Percentiles rank a stretch among this genome's conserved stretches.
Conservation (phyloP, 2,888 invertebrate species). For the Pelosia muscerda region DNA sequence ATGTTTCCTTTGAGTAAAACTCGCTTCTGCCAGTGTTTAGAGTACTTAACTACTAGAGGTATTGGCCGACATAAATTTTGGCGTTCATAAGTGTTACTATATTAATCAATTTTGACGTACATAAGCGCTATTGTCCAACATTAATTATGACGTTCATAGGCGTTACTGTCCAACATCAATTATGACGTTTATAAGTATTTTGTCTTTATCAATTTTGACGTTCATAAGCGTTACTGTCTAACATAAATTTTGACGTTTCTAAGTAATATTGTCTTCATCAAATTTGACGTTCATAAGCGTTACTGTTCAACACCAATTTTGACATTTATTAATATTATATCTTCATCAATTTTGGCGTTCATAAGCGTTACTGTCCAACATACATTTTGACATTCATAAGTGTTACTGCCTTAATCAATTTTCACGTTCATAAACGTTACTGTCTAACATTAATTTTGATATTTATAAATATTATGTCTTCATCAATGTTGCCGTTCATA, state of each 20-base stretch:
- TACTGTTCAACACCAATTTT: too few relatives aligned
- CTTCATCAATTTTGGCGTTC: neutral
- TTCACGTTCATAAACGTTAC: too few relatives aligned
- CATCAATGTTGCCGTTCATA: neutral
- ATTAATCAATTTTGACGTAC: neutral
- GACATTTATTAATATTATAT: too few relatives aligned
- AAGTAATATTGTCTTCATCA: too few relatives aligned
- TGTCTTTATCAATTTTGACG: neutral
- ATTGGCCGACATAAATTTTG: too few relatives aligned
- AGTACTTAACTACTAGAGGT: too few relatives aligned
- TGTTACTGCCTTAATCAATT: too few relatives aligned
- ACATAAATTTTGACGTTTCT: neutral
- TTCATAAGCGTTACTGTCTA: too few relatives aligned
- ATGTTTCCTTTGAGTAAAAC: too few relatives aligned
- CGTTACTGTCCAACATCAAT: neutral
- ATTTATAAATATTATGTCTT: neutral
- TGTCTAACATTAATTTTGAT: neutral
- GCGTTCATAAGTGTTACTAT: neutral
- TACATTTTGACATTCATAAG: neutral
- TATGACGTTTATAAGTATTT: neutral
- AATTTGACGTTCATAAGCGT: neutral
- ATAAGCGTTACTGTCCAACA: neutral
- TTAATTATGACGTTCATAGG: too few relatives aligned
- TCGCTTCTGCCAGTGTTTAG: too few relatives aligned
- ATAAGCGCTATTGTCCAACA: neutral